A percentile compares a stretch with the other conserved stretches of the same genome.
Evolutionary conservation across 2,888 invertebrate genomes (phyloP).

Genomic region (Metacarcinus magister): DNA sequence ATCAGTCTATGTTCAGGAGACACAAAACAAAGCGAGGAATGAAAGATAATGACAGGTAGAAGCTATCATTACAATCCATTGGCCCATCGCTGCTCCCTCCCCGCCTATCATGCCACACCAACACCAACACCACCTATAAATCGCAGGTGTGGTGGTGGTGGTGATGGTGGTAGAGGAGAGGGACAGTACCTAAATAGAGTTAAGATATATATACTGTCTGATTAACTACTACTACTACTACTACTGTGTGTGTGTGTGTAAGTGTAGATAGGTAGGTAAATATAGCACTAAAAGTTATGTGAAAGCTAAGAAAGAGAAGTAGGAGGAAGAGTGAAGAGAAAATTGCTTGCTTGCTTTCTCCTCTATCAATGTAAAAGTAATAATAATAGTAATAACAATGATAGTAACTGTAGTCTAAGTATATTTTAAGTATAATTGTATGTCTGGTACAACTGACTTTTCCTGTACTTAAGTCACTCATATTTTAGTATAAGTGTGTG

Average conservation of each 20-base stretch:
- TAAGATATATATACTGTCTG: too few species aligned
- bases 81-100: background rate
- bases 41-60: background rate
- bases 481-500: background rate
- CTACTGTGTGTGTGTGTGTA: conserved; percentile 6
- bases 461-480: background rate
- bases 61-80: conserved; percentile 9
- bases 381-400: background rate
- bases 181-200: background rate
- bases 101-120: background rate
- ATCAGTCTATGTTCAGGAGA: too few species aligned
- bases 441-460: background rate
- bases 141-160: background rate
- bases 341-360: too few species aligned
- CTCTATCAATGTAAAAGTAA: background rate
- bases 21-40: background rate
- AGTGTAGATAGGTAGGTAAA: background rate
- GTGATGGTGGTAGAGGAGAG: background rate
- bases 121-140: background rate
- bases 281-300: background rate
- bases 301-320: background rate
- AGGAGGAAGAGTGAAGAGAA: background rate
- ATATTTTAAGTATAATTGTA: background rate
- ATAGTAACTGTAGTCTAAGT: too few species aligned
- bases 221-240: background rate